phyloP scores from a whole-genome alignment of 2,797 vertebrate genomes.

The Tympanoctomys barrerae region DNA sequence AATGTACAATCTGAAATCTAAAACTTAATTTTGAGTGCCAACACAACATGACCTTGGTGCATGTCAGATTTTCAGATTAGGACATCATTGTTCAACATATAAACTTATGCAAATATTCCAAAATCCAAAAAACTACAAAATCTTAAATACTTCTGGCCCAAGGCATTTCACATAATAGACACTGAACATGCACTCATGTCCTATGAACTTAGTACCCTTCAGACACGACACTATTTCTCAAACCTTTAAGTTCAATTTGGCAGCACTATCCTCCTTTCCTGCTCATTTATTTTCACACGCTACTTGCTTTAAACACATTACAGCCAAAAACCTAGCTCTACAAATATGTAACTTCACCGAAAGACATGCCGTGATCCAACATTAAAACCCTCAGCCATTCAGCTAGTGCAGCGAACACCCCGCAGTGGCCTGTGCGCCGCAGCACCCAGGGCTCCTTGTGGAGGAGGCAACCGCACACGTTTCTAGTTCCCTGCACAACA shows the following conservation, averaged over 20 bases:
- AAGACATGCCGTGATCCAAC: neutral
- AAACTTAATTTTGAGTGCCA: neutral
- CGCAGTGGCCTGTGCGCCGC: neutral
- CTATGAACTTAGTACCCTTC: neutral
- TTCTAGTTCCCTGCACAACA: neutral
- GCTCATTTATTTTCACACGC: neutral
- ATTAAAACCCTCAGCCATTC: slow-evolving; percentile 31
- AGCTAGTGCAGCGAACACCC: neutral
- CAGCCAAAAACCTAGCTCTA: slow-evolving; percentile 3
- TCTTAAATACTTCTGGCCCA: neutral
- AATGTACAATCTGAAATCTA: neutral
- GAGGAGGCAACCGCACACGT: neutral
- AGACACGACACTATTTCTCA: neutral
- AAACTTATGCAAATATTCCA: neutral
- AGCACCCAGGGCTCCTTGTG: neutral
- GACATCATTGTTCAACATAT: neutral
- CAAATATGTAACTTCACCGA: slow-evolving; percentile 29
- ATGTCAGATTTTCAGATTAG: neutral
- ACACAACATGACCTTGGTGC: neutral
- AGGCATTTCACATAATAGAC: neutral
- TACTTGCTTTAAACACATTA: slow-evolving; percentile 8
- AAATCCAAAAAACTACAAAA: neutral
- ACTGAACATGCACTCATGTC: neutral
- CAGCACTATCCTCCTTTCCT: neutral
- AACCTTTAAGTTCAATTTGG: neutral